Evolutionary conservation across 2,797 vertebrate genomes (phyloP).

Genomic region (Manis javanica): DNA sequence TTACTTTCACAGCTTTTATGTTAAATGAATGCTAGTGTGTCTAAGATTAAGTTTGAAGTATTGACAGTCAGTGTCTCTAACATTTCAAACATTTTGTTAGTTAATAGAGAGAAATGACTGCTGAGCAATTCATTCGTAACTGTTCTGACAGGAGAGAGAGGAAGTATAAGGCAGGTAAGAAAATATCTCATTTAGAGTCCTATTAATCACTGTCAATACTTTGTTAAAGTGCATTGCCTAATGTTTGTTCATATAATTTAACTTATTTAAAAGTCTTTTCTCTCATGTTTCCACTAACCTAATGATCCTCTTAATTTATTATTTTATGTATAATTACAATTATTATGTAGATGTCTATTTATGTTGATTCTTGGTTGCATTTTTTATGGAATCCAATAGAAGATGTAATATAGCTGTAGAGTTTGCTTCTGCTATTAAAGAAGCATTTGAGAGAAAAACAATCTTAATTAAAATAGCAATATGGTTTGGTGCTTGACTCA

Average conservation of each 20-base stretch:
- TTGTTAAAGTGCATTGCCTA: not conserved
- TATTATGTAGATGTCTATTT: not conserved
- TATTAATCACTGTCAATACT: conserved; percentile 66
- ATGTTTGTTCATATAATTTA: conserved; percentile 43
- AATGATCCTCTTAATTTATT: conserved; percentile 28
- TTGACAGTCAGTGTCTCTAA: not conserved
- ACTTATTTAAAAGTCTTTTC: conserved; percentile 33
- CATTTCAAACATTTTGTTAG: conserved; percentile 34
- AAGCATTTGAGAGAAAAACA: conserved; percentile 27
- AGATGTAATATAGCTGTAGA: not conserved
- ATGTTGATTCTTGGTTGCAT: not conserved
- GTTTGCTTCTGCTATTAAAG: not conserved
- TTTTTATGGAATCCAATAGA: not conserved
- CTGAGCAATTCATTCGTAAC: conserved; percentile 39
- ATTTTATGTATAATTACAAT: conserved; percentile 30
- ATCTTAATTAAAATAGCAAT: conserved; percentile 10
- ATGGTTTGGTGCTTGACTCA: not conserved
- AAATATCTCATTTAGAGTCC: not conserved
- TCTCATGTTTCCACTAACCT: conserved; percentile 38
- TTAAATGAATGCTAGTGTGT: conserved; percentile 21
- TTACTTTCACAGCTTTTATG: not conserved
- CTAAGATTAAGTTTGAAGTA: conserved; percentile 46
- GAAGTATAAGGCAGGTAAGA: not conserved
- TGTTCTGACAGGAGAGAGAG: conserved; percentile 35
- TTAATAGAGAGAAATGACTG: conserved; percentile 36